Conservation (phyloP, 2,888 invertebrate species). For the Alloscopus bannaensis region DNA sequence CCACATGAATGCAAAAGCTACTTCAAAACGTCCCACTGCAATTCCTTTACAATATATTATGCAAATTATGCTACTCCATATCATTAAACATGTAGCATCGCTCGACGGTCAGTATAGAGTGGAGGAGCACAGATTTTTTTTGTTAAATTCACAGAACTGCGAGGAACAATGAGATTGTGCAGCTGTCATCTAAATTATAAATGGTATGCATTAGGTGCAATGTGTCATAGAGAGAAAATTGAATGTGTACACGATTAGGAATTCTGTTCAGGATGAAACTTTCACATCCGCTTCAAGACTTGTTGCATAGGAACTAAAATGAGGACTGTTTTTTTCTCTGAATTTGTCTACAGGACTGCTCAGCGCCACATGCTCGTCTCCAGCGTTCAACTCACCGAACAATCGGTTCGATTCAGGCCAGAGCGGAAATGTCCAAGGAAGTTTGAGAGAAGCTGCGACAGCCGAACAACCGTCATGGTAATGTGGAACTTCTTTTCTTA, state of each 20-base stretch:
- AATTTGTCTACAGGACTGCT: slow-evolving; percentile 65
- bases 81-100: no score
- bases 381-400: slow-evolving; percentile 43
- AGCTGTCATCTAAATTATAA: no score
- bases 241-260: no score
- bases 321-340: neutral
- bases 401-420: slow-evolving; percentile 39
- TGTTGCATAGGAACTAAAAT: slow-evolving; percentile 43
- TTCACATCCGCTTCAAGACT: slow-evolving; percentile 42
- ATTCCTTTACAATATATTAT: no score
- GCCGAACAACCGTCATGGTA: slow-evolving; percentile 35
- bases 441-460: slow-evolving; percentile 13
- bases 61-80: no score
- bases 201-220: no score
- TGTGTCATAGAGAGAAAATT: no score
- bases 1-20: no score
- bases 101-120: no score
- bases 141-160: no score
- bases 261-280: slow-evolving; percentile 49
- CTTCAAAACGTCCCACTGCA: no score
- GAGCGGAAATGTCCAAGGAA: slow-evolving; percentile 47
- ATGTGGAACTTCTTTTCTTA: slow-evolving; percentile 12
- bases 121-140: no score
- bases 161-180: neutral
- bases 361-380: slow-evolving; percentile 70